Conservation (phyloP, 2,113 vertebrate species). For the Notarius lentiginosus region DNA sequence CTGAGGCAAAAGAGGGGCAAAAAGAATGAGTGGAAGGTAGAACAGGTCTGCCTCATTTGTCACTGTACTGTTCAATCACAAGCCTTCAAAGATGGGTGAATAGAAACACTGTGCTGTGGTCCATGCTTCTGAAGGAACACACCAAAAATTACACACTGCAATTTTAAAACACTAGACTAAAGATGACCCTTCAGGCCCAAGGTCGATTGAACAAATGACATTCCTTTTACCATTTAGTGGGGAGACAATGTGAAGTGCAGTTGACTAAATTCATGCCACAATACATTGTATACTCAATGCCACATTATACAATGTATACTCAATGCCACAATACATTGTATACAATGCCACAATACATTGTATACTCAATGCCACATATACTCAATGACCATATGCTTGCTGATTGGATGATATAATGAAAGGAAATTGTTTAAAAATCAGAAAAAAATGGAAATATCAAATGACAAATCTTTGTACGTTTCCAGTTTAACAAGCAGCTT, state of each 20-base stretch:
- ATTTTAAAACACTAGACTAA: slow-evolving; percentile 47
- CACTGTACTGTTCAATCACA: slow-evolving; percentile 69
- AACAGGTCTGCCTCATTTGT: slow-evolving; percentile 64
- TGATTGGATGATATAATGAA: slow-evolving; percentile 25
- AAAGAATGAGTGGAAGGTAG: slow-evolving; percentile 41
- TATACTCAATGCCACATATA: slow-evolving; percentile 57
- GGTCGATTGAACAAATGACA: slow-evolving; percentile 46
- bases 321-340: slow-evolving; percentile 47
- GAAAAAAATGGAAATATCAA: neutral
- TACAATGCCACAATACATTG: slow-evolving; percentile 47
- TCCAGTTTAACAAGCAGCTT: slow-evolving; percentile 32
- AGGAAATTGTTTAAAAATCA: neutral
- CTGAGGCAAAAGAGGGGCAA: slow-evolving; percentile 37
- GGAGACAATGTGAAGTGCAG: slow-evolving; percentile 37
- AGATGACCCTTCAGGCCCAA: slow-evolving; percentile 38
- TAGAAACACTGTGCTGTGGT: slow-evolving; percentile 64
- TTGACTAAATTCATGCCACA: slow-evolving; percentile 42
- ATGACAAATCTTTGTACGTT: slow-evolving; percentile 21
- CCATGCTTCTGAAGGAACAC: slow-evolving; percentile 57
- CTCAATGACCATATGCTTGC: slow-evolving; percentile 43
- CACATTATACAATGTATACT: slow-evolving; percentile 58
- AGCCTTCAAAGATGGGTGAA: slow-evolving; percentile 60
- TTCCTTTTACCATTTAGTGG: slow-evolving; percentile 26
- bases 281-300: slow-evolving; percentile 59
- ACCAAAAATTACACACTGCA: slow-evolving; percentile 51